phyloP scores from a whole-genome alignment of 2,888 invertebrate genomes.

The Athalia rosae region DNA sequence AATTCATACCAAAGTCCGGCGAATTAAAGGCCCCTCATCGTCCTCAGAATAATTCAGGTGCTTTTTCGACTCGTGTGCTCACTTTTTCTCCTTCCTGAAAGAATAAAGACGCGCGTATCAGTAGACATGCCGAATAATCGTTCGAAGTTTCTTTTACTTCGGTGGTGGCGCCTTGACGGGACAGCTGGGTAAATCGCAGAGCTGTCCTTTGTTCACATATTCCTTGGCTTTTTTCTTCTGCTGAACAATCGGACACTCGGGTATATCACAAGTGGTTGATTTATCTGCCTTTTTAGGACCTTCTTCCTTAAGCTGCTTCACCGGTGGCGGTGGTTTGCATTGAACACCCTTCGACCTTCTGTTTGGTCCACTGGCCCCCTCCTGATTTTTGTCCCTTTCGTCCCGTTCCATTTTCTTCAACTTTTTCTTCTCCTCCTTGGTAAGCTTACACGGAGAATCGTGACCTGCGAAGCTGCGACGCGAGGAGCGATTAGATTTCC shows the following conservation, averaged over 20 bases:
- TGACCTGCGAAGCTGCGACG: constrained; percentile 45
- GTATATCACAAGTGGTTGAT: constrained; percentile 22
- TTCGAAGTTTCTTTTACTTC: constrained; percentile 11
- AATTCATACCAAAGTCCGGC: no score
- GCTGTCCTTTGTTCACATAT: constrained; percentile 32
- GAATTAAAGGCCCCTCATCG: no score
- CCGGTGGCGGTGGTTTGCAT: constrained; percentile 17
- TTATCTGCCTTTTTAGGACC: constrained; percentile 6
- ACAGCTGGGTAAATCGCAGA: constrained; percentile 14
- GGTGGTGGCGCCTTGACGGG: constrained; percentile 28
- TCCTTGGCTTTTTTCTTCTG: constrained; percentile 12
- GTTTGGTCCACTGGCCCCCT: background rate
- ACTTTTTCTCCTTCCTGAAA: constrained; percentile 30
- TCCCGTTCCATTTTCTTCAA: constrained; percentile 39
- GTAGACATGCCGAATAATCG: background rate
- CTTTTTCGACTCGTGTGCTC: background rate
- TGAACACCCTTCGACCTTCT: constrained; percentile 25
- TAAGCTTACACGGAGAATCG: constrained; percentile 39
- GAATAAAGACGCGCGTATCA: background rate
- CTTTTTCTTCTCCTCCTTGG: constrained; percentile 42
- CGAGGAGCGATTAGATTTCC: constrained; percentile 29
- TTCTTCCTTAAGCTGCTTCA: background rate
- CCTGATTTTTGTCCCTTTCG: constrained; percentile 4
- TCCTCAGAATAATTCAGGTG: no score
- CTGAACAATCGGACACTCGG: constrained; percentile 4